phyloP scores from a whole-genome alignment of 2,888 invertebrate genomes.

The Neoaliturus tenellus region DNA sequence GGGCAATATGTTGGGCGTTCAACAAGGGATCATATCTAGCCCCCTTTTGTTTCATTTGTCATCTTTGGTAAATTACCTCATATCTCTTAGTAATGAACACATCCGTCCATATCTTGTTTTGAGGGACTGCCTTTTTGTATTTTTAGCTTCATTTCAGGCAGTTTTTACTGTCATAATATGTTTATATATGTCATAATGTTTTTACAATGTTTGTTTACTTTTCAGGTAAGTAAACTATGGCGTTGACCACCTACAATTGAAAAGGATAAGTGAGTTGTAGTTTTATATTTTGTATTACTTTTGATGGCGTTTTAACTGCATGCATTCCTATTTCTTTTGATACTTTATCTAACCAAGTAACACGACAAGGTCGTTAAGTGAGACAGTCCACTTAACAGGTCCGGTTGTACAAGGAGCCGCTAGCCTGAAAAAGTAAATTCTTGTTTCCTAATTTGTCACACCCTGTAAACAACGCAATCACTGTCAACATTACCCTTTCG shows the following conservation, averaged over 20 bases:
- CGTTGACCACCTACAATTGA: too few species aligned
- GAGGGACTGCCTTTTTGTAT: too few species aligned
- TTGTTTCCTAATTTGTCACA: not conserved
- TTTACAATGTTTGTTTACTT: too few species aligned
- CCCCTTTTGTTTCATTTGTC: conserved; percentile 26
- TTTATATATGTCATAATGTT: too few species aligned
- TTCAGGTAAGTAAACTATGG: too few species aligned
- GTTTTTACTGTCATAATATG: too few species aligned
- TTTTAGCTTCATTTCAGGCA: too few species aligned
- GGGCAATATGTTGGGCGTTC: conserved; percentile 40
- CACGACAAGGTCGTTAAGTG: not conserved
- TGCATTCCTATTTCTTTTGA: too few species aligned
- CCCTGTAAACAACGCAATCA: not conserved
- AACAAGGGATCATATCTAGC: conserved; percentile 15
- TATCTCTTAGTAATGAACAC: not conserved
- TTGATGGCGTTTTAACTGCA: too few species aligned
- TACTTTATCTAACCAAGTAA: not conserved
- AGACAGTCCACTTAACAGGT: not conserved
- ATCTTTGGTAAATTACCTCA: conserved; percentile 36
- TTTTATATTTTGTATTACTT: too few species aligned
- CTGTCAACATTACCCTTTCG: not conserved
- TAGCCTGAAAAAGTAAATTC: not conserved
- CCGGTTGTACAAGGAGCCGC: not conserved
- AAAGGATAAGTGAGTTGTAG: too few species aligned
- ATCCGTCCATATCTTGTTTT: not conserved